A percentile compares a stretch with the other conserved stretches of the same genome.
Evolutionary conservation across 64 coral and sea anemone genomes (phyloP).

Genomic region (Montipora cactus): DNA sequence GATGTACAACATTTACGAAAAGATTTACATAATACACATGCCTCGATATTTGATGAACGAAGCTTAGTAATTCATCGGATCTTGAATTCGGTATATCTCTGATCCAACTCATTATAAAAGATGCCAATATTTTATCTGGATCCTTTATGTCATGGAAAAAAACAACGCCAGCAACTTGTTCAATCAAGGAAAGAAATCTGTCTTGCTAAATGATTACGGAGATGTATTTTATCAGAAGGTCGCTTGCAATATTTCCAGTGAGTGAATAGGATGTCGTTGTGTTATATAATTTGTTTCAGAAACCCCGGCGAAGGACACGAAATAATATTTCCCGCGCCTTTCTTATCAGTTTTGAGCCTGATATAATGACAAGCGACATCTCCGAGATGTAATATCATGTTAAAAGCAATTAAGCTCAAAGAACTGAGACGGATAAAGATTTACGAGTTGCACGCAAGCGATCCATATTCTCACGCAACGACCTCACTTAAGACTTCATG

Average conservation of each 20-base stretch:
- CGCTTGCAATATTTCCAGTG: not conserved
- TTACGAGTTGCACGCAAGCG: not conserved
- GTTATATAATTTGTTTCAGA: not conserved
- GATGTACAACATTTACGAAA: not conserved
- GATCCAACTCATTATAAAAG: not conserved
- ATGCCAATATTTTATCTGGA: not conserved
- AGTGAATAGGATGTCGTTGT: not conserved
- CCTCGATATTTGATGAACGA: not conserved
- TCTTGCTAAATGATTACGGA: not conserved
- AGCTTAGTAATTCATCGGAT: not conserved
- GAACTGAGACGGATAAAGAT: conserved; percentile 16
- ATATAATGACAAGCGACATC: conserved; percentile 15
- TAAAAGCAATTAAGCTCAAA: not conserved
- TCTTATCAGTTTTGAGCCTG: not conserved
- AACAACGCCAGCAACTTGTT: not conserved
- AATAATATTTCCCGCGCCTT: not conserved
- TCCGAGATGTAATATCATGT: not conserved
- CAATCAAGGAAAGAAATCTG: not conserved
- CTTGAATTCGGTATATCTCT: not conserved
- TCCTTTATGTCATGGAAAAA: not conserved
- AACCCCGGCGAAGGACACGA: not conserved
- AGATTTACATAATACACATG: not conserved
- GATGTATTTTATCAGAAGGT: not conserved
- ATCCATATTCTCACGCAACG: not conserved
- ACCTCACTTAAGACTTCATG: not conserved